Percentiles rank a stretch among this genome's conserved stretches.
Conservation (phyloP, 2,113 vertebrate species). For the Irena cyanogastra region DNA sequence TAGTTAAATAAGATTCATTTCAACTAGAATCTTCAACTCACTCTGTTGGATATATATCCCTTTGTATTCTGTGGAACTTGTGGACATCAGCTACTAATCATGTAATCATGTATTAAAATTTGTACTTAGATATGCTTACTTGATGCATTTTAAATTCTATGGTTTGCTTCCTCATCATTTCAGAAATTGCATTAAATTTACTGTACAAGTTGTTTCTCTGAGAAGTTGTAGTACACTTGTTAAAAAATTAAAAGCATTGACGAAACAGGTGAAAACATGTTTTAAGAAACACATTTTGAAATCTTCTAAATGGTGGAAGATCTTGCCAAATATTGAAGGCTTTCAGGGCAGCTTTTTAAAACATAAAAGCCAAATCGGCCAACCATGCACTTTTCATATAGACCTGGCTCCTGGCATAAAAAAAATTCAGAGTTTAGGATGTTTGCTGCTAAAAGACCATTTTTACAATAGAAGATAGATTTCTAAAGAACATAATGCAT, state of each 20-base stretch:
- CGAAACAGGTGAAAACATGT: background rate
- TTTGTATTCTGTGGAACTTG: background rate
- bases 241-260: background rate
- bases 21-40: background rate
- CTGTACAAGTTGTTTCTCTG: background rate
- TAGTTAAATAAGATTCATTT: background rate
- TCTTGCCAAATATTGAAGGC: background rate
- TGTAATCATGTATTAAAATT: background rate
- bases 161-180: background rate
- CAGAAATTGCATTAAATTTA: background rate
- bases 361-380: background rate
- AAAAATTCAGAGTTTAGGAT: background rate
- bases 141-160: background rate
- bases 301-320: background rate
- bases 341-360: background rate
- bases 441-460: background rate
- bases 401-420: background rate
- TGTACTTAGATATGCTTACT: background rate
- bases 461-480: background rate
- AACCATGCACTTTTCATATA: background rate
- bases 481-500: background rate
- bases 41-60: background rate
- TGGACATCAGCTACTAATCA: background rate
- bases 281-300: background rate
- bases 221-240: background rate